phyloP scores from a whole-genome alignment of 2,113 vertebrate genomes.

The Ammodytes dubius region DNA sequence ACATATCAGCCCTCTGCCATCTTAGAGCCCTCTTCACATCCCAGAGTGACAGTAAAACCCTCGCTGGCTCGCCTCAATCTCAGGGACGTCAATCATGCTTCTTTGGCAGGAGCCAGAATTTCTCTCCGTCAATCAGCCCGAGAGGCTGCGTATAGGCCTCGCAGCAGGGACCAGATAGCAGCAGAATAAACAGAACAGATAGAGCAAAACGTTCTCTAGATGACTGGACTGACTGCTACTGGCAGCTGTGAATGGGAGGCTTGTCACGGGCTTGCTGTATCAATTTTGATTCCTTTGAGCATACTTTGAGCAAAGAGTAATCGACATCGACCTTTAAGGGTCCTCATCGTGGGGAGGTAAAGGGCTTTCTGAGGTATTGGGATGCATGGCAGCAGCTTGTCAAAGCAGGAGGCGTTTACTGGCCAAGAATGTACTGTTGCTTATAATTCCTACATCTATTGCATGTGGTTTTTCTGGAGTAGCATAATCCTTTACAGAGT shows the following conservation, averaged over 20 bases:
- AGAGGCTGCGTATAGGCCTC: slow-evolving; percentile 51
- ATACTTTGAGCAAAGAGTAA: slow-evolving; percentile 47
- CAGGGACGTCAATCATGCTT: slow-evolving; percentile 71
- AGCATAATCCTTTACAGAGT: not conserved
- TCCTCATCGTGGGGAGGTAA: slow-evolving; percentile 19
- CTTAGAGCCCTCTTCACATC: slow-evolving; percentile 55
- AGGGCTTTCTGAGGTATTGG: slow-evolving; percentile 16
- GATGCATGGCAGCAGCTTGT: slow-evolving; percentile 10
- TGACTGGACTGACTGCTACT: slow-evolving; percentile 62
- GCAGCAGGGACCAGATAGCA: slow-evolving; percentile 50
- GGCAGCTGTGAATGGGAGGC: slow-evolving; percentile 64
- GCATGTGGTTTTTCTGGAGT: not conserved
- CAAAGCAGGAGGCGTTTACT: not conserved
- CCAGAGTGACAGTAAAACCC: slow-evolving; percentile 68
- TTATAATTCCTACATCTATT: not conserved
- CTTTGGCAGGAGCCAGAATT: slow-evolving; percentile 65
- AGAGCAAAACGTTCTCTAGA: slow-evolving; percentile 65
- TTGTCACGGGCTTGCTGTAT: slow-evolving; percentile 57
- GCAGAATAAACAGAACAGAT: slow-evolving; percentile 72
- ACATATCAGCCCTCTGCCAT: slow-evolving; percentile 49
- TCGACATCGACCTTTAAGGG: slow-evolving; percentile 30
- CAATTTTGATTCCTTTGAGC: slow-evolving; percentile 55
- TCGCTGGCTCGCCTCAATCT: slow-evolving; percentile 70
- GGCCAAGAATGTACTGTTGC: not conserved
- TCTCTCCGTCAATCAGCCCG: slow-evolving; percentile 68